These are phyloP conservation scores for Dasypogon diadema DNA, from an alignment of 2,888 invertebrate species.

Conservation along the genomic window DNA sequence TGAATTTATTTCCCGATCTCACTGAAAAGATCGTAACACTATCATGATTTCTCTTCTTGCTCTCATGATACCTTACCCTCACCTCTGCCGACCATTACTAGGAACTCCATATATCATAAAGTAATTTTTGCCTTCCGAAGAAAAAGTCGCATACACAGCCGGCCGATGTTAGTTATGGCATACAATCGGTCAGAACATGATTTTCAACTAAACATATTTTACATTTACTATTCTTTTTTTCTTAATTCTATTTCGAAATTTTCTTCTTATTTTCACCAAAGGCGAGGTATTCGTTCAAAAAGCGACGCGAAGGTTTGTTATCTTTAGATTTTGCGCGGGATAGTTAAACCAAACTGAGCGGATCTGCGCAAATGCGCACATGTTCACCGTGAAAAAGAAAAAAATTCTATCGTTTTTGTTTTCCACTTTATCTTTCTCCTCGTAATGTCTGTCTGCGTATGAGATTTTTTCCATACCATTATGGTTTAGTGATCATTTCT, in stretches of 20 bases:
- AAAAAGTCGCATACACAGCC: conserved; percentile 45
- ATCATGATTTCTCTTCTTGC: conserved; percentile 7
- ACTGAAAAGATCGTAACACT: not conserved
- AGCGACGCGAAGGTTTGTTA: conserved; percentile 39
- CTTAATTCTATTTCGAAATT: conserved; percentile 27
- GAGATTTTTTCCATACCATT: conserved; percentile 5
- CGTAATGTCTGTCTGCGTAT: conserved; percentile 5
- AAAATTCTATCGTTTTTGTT: conserved; percentile 31
- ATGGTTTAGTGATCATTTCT: conserved; percentile 25
- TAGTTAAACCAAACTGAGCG: conserved; percentile 26
- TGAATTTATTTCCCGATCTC: conserved; percentile 7
- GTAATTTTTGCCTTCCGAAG: conserved; percentile 41
- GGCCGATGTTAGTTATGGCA: conserved; percentile 54
- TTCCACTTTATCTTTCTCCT: conserved; percentile 24
- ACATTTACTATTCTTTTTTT: conserved; percentile 44
- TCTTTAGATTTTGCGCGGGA: conserved; percentile 48
- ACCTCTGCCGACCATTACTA: conserved; percentile 10
- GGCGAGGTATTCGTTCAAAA: not conserved
- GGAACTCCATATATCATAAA: conserved; percentile 41
- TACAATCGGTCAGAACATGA: conserved; percentile 54
- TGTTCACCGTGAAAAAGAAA: conserved; percentile 9
- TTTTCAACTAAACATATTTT: conserved; percentile 55
- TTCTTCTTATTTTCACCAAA: conserved; percentile 7
- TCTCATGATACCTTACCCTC: not conserved
- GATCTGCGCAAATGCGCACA: conserved; percentile 26